These are phyloP conservation scores for Sebastes elongatus DNA, from an alignment of 2,797 vertebrate species.

Conservation along the genomic window DNA sequence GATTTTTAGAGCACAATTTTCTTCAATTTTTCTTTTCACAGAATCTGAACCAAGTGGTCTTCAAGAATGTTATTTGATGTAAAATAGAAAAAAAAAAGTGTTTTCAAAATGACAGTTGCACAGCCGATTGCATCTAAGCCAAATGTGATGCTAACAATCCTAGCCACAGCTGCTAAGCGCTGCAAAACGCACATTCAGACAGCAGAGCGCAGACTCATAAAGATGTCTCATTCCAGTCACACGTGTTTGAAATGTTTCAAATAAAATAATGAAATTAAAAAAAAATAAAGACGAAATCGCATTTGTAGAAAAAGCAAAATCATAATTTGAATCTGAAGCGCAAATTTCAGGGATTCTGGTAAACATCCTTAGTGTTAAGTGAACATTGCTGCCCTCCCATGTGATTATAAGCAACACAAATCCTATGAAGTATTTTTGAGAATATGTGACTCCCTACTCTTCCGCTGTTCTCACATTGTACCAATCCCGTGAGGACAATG, in stretches of 20 bases:
- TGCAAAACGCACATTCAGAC: neutral
- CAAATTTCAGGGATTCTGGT: neutral
- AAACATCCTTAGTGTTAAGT: neutral
- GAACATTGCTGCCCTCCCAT: neutral
- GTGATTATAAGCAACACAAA: neutral
- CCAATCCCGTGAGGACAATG: neutral
- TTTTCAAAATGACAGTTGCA: neutral
- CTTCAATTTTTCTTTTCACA: neutral
- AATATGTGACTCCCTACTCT: neutral
- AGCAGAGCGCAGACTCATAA: neutral
- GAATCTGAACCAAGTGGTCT: neutral
- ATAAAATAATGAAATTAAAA: neutral
- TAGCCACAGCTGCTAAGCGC: neutral
- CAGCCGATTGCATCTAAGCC: neutral
- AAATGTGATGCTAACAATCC: neutral
- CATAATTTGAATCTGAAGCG: neutral
- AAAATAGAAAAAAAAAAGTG: neutral
- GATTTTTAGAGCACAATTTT: neutral
- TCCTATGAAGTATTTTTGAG: conserved; percentile 3
- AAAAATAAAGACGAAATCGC: neutral
- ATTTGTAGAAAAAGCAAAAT: neutral
- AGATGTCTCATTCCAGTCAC: neutral
- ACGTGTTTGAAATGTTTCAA: neutral
- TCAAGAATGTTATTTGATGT: neutral
- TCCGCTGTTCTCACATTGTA: conserved; percentile 9